Evolutionary conservation across 2,888 invertebrate species (phyloP).

Genomic region (Bruchidius siliquastri): DNA sequence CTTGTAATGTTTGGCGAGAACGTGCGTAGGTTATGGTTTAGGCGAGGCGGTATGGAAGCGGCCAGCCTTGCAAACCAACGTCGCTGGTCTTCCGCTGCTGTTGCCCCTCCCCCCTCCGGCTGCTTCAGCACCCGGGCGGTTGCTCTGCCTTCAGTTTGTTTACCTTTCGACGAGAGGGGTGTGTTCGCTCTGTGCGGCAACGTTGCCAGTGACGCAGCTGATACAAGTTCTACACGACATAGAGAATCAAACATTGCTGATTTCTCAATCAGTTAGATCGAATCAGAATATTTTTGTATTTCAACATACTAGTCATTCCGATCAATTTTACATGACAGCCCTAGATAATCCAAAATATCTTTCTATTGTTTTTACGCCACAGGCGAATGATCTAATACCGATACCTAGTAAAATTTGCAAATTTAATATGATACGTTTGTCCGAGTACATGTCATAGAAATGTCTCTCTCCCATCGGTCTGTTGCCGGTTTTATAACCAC

Average conservation of each 20-base stretch:
- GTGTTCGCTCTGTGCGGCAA: conserved; percentile 9
- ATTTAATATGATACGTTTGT: too few species aligned
- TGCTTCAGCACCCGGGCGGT: neutral
- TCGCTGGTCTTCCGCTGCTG: neutral
- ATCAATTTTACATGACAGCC: neutral
- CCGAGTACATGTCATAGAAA: too few species aligned
- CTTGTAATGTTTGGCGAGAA: neutral
- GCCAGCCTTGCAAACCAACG: neutral
- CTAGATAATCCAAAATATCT: too few species aligned
- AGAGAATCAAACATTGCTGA: neutral
- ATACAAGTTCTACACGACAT: neutral
- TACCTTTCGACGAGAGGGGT: conserved; percentile 19
- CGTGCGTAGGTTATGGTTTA: neutral
- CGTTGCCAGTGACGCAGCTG: neutral
- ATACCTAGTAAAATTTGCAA: too few species aligned
- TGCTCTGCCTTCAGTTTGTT: conserved; percentile 15
- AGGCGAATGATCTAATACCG: too few species aligned
- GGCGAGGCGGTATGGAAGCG: neutral
- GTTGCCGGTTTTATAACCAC: too few species aligned
- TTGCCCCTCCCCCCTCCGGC: neutral
- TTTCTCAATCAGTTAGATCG: too few species aligned
- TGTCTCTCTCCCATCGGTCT: too few species aligned
- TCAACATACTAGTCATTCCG: too few species aligned
- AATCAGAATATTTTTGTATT: too few species aligned
- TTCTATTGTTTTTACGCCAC: too few species aligned